Evolutionary conservation across 2,113 vertebrate genomes (phyloP), one percentile per base, ranked within the genome.

Genomic region (Apodemus speciosus): DNA sequence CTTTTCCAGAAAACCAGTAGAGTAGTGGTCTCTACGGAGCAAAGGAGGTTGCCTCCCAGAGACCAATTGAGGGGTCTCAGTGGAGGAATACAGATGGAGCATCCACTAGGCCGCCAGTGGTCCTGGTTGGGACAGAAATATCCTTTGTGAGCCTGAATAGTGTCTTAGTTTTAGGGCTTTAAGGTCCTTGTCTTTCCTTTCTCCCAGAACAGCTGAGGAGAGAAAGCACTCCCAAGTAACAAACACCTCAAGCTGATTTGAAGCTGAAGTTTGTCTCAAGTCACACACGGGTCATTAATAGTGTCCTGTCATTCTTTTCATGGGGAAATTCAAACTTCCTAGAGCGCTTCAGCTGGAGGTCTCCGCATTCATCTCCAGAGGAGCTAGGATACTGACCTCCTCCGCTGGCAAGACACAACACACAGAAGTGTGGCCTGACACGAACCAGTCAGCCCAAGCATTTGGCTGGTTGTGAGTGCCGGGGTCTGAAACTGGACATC

Each of bases 41-140:
- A 43, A 43, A 32, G 51, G 32, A 96, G 76, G 75, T 38, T 90
- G 27, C 40, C 77, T 40, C 71, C 35, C 53, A 75, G 73, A 96
- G n/a, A 94, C 13, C 38, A 68, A 87, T 10, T 16, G 23, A 93
- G 53, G 43, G 35, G 32, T 77, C 62, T 71, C 81, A 38, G 32
- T 68, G 69, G 51, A 66, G 84, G 18, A 49, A 6, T n/a, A 32
- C n/a, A 80, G 64, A 49, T 43, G 21, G 58, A 80, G 60, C 73
- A 91, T 73, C 40, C 20, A 68, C 16, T n/a, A 87, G 81, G 11
- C 90, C 51, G 43, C 76, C 46, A 49, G 62, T 62, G 68, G 90
- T 92, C 93, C 81, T 85, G 38, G 85, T 69, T 80, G 66, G 32
- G 20, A 71, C 23, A n/a, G 85, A 90, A 95, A 93, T n/a, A 89